Evolutionary conservation across 2,888 invertebrate species (phyloP).

Genomic region (Melanchra persicariae): DNA sequence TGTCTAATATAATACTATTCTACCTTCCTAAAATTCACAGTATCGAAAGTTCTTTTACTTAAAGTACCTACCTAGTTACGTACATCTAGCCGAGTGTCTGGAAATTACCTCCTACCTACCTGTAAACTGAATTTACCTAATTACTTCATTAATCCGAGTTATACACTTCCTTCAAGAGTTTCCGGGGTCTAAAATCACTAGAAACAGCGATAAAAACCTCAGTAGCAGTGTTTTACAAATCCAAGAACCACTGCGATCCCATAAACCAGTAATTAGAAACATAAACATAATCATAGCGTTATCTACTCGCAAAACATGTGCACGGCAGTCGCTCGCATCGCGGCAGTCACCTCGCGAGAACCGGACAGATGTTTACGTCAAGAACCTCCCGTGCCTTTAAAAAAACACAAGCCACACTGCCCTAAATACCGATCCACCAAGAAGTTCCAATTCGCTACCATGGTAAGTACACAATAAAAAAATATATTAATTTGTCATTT

Average conservation of each 20-base stretch:
- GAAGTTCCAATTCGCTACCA: slow-evolving; percentile 67
- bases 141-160: not conserved
- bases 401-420: slow-evolving; percentile 70
- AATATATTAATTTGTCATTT: not conserved
- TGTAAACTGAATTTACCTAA: too few relatives aligned
- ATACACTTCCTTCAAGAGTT: not conserved
- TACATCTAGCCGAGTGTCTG: not conserved
- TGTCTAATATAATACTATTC: too few relatives aligned
- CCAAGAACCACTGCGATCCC: slow-evolving; percentile 20
- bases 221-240: slow-evolving; percentile 24
- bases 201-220: slow-evolving; percentile 20
- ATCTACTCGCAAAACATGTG: slow-evolving; percentile 71
- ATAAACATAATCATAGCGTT: slow-evolving; percentile 56
- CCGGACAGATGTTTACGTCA: slow-evolving; percentile 73
- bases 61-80: not conserved
- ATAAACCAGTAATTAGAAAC: slow-evolving; percentile 57
- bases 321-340: slow-evolving; percentile 75
- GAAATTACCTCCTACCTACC: not conserved
- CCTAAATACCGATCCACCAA: slow-evolving; percentile 60
- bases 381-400: slow-evolving; percentile 58
- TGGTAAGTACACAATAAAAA: slow-evolving; percentile 76
- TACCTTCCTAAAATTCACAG: too few relatives aligned
- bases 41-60: not conserved
- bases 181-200: not conserved
- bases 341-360: slow-evolving; percentile 78